phyloP scores from a whole-genome alignment of 2,113 vertebrate species.

The Scytalopus superciliaris region DNA sequence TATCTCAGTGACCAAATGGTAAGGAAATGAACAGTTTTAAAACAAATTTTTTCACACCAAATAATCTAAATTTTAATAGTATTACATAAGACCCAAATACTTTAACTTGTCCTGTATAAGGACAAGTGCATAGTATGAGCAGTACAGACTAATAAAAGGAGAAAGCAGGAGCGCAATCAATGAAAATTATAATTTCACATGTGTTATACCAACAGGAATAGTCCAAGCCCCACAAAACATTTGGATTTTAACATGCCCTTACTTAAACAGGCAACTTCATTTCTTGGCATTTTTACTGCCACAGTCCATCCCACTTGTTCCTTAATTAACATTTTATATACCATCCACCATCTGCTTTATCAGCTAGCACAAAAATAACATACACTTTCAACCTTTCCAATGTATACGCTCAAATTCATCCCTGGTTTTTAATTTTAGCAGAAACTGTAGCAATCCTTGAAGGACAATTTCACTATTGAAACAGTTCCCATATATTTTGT shows the following conservation, averaged over 20 bases:
- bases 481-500: background rate
- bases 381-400: conserved; percentile 11
- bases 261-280: background rate
- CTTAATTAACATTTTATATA: conserved; percentile 38
- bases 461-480: background rate
- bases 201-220: background rate
- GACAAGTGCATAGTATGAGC: background rate
- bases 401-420: background rate
- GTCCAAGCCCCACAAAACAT: background rate
- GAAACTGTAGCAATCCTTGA: background rate
- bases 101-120: background rate
- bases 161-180: background rate
- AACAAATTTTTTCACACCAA: background rate
- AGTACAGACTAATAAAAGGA: background rate
- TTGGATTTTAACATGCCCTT: background rate
- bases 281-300: conserved; percentile 11
- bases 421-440: background rate
- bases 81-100: background rate
- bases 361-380: conserved; percentile 23
- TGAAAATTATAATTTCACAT: background rate
- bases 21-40: background rate
- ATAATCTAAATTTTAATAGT: background rate
- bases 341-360: conserved; percentile 28
- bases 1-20: background rate
- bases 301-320: conserved; percentile 39